phyloP scores from a whole-genome alignment of 2,888 invertebrate genomes.

The Cistogaster globosa region DNA sequence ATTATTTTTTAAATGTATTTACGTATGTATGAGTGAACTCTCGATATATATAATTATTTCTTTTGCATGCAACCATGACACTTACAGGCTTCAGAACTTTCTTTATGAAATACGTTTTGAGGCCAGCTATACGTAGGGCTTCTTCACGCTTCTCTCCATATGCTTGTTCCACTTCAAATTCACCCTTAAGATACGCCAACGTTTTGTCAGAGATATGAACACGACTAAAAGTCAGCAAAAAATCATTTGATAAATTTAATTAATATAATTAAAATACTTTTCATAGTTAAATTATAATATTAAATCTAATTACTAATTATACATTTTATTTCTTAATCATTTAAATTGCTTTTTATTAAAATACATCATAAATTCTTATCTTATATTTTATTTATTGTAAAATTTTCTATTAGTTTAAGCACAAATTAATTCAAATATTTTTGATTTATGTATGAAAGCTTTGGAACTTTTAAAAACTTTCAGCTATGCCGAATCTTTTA shows the following conservation, averaged over 20 bases:
- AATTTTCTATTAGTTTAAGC: no score
- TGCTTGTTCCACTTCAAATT: constrained; percentile 96
- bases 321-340: no score
- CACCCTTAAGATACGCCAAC: constrained; percentile 91
- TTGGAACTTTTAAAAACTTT: no score
- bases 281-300: background rate
- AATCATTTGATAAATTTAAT: background rate
- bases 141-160: constrained; percentile 96
- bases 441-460: no score
- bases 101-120: constrained; percentile 96
- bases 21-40: background rate
- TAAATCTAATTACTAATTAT: no score
- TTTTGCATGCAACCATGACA: constrained; percentile 69
- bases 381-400: no score
- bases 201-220: constrained; percentile 97
- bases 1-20: constrained; percentile 6
- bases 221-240: constrained; percentile 85
- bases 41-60: background rate
- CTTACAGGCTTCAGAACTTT: constrained; percentile 92
- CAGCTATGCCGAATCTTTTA: no score
- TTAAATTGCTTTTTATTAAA: no score
- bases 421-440: no score
- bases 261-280: background rate
- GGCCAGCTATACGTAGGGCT: constrained; percentile 92
- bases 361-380: no score